Conservation (phyloP, 2,797 vertebrate genomes). For the Tarsius wallacei region DNA sequence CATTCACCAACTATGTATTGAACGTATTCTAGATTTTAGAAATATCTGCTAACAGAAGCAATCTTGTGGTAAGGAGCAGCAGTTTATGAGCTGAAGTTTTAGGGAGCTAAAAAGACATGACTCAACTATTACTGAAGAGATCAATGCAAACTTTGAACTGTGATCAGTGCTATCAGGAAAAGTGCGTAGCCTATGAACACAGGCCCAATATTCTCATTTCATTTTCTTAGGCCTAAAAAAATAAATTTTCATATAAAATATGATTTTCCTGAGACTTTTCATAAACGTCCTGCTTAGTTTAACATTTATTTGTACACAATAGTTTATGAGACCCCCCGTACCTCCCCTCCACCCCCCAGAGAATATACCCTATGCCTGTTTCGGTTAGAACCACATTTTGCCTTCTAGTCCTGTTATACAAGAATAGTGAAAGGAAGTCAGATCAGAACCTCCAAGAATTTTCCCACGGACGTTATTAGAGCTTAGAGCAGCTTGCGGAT, state of each 20-base stretch:
- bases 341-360: rapidly evolving
- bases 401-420: background rate
- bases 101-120: background rate
- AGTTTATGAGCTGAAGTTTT: background rate
- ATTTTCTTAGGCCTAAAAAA: background rate
- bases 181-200: background rate
- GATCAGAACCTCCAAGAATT: background rate
- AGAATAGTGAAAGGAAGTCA: background rate
- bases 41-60: background rate
- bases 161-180: background rate
- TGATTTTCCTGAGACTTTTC: background rate
- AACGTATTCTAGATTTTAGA: background rate
- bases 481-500: background rate
- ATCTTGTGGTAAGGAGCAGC: background rate
- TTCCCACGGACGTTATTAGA: background rate
- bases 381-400: background rate
- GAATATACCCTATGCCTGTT: background rate
- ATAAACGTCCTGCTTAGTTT: background rate
- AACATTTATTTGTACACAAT: background rate
- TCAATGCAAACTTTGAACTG: background rate
- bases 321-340: background rate
- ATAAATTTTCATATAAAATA: background rate
- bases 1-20: background rate
- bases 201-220: background rate
- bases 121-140: background rate